A percentile compares a stretch with the other conserved stretches of the same genome.
Conservation (phyloP, 2,113 vertebrate genomes). For the Larimichthys polyactis region DNA sequence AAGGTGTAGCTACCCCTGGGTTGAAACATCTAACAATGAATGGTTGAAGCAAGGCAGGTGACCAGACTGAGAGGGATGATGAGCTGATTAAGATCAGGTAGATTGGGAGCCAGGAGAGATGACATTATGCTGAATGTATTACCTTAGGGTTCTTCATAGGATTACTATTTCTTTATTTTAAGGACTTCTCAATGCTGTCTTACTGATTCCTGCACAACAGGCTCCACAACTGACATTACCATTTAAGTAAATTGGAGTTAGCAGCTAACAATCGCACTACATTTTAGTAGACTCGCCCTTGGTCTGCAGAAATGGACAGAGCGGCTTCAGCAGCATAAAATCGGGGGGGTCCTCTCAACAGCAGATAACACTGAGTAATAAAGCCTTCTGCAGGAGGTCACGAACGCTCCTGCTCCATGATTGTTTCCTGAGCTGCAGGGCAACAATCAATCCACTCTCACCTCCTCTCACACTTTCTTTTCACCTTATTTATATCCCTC, state of each 20-base stretch:
- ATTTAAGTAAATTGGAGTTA: background rate
- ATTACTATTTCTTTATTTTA: background rate
- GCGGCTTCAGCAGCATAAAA: background rate
- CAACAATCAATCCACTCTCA: constrained; percentile 69
- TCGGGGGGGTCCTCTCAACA: constrained; percentile 14
- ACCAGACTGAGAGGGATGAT: too few species aligned
- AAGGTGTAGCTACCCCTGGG: too few species aligned
- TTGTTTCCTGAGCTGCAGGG: constrained; percentile 69
- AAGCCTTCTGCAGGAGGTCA: constrained; percentile 65
- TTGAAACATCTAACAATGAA: too few species aligned
- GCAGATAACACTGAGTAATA: constrained; percentile 63
- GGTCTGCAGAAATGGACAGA: constrained; percentile 5
- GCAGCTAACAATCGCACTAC: background rate
- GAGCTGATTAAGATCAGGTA: too few species aligned
- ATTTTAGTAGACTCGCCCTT: background rate
- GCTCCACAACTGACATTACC: background rate
- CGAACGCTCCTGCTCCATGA: constrained; percentile 62
- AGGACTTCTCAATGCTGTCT: background rate
- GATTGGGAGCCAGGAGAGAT: too few species aligned
- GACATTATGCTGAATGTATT: too few species aligned
- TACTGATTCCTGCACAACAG: background rate
- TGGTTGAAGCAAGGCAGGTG: too few species aligned
- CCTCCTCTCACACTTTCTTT: constrained; percentile 47
- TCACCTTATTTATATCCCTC: constrained; percentile 66
- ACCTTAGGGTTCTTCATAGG: too few species aligned